Percentiles rank a stretch among this genome's conserved stretches.
Evolutionary conservation across 2,113 vertebrate species (phyloP).

Genomic region (Pelodiscus sinensis): DNA sequence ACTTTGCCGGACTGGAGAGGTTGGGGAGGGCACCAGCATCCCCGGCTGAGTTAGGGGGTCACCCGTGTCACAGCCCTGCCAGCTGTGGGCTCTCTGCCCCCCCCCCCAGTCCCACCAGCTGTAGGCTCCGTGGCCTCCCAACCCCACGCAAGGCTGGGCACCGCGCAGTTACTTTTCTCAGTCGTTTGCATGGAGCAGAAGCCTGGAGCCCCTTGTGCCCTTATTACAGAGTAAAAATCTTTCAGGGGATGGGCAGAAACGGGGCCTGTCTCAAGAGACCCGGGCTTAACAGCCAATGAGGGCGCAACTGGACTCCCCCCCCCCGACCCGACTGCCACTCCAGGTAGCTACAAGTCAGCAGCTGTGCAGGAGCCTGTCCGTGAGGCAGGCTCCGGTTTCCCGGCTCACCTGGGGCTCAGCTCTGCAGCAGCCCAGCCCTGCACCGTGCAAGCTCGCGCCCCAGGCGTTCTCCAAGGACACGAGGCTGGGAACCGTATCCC

Average conservation of each 20-base stretch:
- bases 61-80: too few relatives aligned
- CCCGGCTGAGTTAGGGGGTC: too few relatives aligned
- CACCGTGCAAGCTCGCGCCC: neutral
- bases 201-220: neutral
- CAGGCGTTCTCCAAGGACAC: neutral
- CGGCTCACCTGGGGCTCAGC: neutral
- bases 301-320: neutral
- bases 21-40: too few relatives aligned
- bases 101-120: too few relatives aligned
- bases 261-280: too few relatives aligned
- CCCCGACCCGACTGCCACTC: neutral
- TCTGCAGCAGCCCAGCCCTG: neutral
- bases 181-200: neutral
- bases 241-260: neutral
- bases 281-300: neutral
- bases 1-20: too few relatives aligned
- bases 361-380: neutral
- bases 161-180: too few relatives aligned
- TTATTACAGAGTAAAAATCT: neutral
- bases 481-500: neutral
- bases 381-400: neutral
- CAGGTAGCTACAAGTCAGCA: neutral
- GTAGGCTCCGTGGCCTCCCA: too few relatives aligned
- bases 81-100: too few relatives aligned
- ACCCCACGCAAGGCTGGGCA: neutral